Percentiles rank a stretch among this genome's conserved stretches.
Evolutionary conservation across 2,888 invertebrate species (phyloP).

Genomic region (Xylota segnis): DNA sequence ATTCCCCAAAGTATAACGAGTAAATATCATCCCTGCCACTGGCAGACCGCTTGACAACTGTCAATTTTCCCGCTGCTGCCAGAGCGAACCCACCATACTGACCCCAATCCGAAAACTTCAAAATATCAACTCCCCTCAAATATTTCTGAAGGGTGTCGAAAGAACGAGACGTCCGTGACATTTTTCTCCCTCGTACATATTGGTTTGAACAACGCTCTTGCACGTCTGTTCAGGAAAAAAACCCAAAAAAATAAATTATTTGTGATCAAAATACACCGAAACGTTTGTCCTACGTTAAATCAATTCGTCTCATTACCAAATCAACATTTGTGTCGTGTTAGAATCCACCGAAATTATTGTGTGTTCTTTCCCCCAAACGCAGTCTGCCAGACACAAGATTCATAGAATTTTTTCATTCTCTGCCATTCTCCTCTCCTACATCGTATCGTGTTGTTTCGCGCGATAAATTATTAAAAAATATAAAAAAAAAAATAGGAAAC

Average conservation of each 20-base stretch:
- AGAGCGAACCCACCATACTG: slow-evolving; percentile 15
- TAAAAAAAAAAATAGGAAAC: neutral
- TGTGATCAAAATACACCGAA: slow-evolving; percentile 23
- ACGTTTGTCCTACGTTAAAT: slow-evolving; percentile 11
- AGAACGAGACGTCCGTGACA: slow-evolving; percentile 34
- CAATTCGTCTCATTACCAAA: neutral
- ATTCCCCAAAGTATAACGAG: slow-evolving; percentile 5
- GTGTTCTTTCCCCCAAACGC: neutral
- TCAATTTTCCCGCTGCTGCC: slow-evolving; percentile 54
- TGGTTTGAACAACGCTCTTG: slow-evolving; percentile 38
- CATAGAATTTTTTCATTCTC: slow-evolving; percentile 8
- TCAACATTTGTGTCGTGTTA: slow-evolving; percentile 18
- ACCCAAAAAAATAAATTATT: slow-evolving; percentile 23
- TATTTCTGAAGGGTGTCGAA: slow-evolving; percentile 41
- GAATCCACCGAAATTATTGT: neutral
- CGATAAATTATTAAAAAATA: slow-evolving; percentile 24
- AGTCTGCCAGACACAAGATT: slow-evolving; percentile 10
- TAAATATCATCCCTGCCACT: slow-evolving; percentile 31
- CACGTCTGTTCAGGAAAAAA: slow-evolving; percentile 37
- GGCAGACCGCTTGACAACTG: slow-evolving; percentile 37
- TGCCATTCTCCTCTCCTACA: slow-evolving; percentile 1
- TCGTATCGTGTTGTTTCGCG: slow-evolving; percentile 37
- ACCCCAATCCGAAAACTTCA: slow-evolving; percentile 23
- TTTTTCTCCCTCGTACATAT: slow-evolving; percentile 46
- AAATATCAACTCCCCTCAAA: slow-evolving; percentile 39